These are phyloP conservation scores for Nasonovia ribisnigri DNA, from an alignment of 2,888 invertebrate species.

Conservation along the genomic window DNA sequence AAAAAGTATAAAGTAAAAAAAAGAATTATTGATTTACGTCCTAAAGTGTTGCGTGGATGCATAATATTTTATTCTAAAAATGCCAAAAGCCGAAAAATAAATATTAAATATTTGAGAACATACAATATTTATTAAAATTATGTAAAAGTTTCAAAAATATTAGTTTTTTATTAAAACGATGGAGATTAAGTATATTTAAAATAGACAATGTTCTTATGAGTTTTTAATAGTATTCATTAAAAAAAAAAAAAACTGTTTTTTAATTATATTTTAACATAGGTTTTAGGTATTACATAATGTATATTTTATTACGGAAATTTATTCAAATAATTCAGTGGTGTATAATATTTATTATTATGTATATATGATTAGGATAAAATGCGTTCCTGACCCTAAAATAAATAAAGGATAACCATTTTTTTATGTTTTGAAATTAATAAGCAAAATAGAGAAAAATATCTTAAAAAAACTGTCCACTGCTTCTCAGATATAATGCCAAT, in stretches of 20 bases:
- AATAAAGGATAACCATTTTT: neutral
- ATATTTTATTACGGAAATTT: neutral
- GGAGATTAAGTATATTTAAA: neutral
- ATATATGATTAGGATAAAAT: neutral
- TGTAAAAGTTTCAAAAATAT: neutral
- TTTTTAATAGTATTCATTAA: neutral
- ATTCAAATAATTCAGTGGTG: neutral
- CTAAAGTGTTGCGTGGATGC: neutral
- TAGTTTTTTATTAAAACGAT: neutral
- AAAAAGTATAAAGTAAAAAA: neutral
- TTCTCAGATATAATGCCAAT: neutral
- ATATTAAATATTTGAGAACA: neutral
- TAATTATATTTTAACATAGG: neutral
- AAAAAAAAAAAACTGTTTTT: neutral
- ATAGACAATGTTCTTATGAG: neutral
- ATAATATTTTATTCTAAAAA: neutral
- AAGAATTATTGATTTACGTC: neutral
- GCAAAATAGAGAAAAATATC: neutral
- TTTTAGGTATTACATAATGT: neutral
- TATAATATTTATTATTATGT: neutral
- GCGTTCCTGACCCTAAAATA: neutral
- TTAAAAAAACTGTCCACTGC: neutral
- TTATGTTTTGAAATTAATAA: neutral
- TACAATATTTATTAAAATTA: neutral
- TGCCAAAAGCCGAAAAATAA: neutral